phyloP scores from a whole-genome alignment of 2,113 vertebrate genomes.

The Machaerirhynchus nigripectus region DNA sequence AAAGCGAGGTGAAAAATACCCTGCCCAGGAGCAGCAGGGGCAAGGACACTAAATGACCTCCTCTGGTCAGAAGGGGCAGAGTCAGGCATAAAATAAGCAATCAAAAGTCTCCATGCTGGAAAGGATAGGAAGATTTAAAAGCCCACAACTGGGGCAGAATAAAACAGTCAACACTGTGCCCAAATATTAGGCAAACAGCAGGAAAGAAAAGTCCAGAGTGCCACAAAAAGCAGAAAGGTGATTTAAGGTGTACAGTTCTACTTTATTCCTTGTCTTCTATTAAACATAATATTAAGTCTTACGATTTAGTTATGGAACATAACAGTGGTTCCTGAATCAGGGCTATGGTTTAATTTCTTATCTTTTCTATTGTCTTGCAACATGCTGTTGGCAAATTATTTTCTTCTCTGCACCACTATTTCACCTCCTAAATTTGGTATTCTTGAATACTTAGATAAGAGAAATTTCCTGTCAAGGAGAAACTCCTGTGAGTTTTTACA shows the following conservation, averaged over 20 bases:
- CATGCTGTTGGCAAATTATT: not conserved
- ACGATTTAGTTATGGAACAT: not conserved
- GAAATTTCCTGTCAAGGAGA: not conserved
- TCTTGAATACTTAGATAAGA: not conserved
- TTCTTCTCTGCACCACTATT: not conserved
- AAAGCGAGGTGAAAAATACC: not conserved
- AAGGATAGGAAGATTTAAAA: not conserved
- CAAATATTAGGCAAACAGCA: not conserved
- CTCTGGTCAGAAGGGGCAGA: not conserved
- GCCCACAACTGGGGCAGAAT: not conserved
- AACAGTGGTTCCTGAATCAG: not conserved
- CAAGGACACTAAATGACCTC: not conserved
- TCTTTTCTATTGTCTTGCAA: not conserved
- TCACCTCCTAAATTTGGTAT: not conserved
- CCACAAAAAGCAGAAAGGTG: not conserved
- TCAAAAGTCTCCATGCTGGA: not conserved
- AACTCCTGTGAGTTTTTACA: not conserved
- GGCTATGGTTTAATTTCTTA: not conserved
- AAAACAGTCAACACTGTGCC: not conserved
- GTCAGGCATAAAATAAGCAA: not conserved
- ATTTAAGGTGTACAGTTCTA: not conserved
- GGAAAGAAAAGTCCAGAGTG: not conserved
- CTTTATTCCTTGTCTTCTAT: not conserved
- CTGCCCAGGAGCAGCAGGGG: fast-evolving
- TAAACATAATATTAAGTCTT: not conserved